phyloP scores from a whole-genome alignment of 2,797 vertebrate genomes.

The Eurystomus glaucurus region DNA sequence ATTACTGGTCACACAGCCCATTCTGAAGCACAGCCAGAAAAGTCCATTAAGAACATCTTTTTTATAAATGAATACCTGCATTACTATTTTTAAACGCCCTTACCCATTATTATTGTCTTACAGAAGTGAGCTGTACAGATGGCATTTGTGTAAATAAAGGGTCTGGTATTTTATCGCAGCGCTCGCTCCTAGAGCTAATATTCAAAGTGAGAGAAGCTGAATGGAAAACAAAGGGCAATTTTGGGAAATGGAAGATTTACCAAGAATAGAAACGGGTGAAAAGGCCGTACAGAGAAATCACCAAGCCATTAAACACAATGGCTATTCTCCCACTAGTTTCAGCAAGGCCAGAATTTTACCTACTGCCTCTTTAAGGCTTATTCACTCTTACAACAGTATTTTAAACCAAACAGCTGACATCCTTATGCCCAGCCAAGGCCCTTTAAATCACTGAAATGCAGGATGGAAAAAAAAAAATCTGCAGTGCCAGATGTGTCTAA shows the following conservation, averaged over 20 bases:
- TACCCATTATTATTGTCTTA: not conserved
- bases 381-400: constrained; percentile 6
- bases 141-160: constrained; percentile 10
- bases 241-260: not conserved
- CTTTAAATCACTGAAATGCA: constrained; percentile 65
- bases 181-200: not conserved
- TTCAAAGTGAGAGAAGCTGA: constrained; percentile 9
- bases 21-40: not conserved
- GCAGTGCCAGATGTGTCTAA: constrained; percentile 64
- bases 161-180: not conserved
- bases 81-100: not conserved
- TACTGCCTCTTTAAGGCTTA: constrained; percentile 63
- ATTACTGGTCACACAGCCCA: not conserved
- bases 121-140: not conserved
- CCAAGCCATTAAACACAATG: not conserved
- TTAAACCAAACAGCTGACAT: constrained; percentile 59
- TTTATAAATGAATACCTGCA: not conserved
- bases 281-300: not conserved
- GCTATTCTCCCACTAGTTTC: not conserved
- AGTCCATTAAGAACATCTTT: not conserved
- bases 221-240: constrained; percentile 11
- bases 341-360: not conserved
- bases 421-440: constrained; percentile 49
- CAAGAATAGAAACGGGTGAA: constrained; percentile 8
- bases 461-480: not conserved